Percentiles rank a stretch among this genome's conserved stretches.
Evolutionary conservation across 2,888 invertebrate species (phyloP).

Genomic region (Lasioglossum lativentre): DNA sequence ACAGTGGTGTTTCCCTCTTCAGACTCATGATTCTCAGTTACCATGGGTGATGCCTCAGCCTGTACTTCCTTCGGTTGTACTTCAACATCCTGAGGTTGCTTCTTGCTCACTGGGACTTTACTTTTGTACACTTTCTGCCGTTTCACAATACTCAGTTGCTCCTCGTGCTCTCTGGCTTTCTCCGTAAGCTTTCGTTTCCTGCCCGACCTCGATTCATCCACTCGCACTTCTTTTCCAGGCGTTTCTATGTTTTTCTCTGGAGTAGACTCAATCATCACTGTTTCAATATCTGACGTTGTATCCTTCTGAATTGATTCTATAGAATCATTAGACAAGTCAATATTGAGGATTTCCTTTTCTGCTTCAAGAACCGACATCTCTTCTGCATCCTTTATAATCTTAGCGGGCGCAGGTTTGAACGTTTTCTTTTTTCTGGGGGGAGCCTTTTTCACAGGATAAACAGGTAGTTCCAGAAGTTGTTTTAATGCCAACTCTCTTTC

Average conservation of each 20-base stretch:
- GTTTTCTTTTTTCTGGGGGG: conserved; percentile 58
- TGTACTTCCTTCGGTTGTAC: not conserved
- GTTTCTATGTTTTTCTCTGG: conserved; percentile 47
- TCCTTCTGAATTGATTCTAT: conserved; percentile 18
- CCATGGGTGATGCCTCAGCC: not conserved
- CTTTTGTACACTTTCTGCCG: conserved; percentile 78
- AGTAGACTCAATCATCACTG: conserved; percentile 34
- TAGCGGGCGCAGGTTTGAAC: conserved; percentile 54
- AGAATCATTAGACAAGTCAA: conserved; percentile 50
- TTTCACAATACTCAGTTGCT: conserved; percentile 76
- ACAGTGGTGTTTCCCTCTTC: conserved; percentile 1
- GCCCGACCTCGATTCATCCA: conserved; percentile 81
- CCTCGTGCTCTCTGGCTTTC: conserved; percentile 81
- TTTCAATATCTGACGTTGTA: not conserved
- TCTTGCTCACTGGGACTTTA: conserved; percentile 56
- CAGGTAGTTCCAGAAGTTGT: conserved; percentile 86
- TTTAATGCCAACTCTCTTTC: conserved; percentile 87
- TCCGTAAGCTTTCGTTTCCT: conserved; percentile 82
- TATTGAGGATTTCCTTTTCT: conserved; percentile 42
- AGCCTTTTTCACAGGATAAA: conserved; percentile 72
- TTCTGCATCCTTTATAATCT: conserved; percentile 41
- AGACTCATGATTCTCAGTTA: conserved; percentile 29
- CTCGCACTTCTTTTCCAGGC: conserved; percentile 48
- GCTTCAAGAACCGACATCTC: not conserved
- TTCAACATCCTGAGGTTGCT: conserved; percentile 42